Evolutionary conservation across 2,888 invertebrate species (phyloP), one percentile per base, ranked within the genome.

Genomic region (Melitaea athalia): DNA sequence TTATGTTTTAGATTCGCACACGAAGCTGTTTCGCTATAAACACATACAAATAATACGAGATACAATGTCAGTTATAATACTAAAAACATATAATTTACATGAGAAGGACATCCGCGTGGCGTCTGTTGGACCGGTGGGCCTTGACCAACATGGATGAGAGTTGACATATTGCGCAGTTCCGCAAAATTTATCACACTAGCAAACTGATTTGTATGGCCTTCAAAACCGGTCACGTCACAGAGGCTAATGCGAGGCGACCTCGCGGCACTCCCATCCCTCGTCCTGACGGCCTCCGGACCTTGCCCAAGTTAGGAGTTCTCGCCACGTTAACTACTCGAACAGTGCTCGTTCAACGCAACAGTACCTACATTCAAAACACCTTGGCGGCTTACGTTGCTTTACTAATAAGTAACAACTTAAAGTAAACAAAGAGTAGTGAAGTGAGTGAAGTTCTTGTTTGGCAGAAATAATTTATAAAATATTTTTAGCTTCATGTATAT

Each of bases 191-290:
- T 50, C 17, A 17, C 8, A 8, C 17, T 14, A 47, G 7, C 15
- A 15, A 10, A 45, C 8, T 45, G 45, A 10, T 45, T 45, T 10
- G 45, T 11, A 6, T 45, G 45, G 45, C 45, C 45, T 45, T 45
- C 11, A 45, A 45, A 45, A 45, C 45, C 45, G 45, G 45, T 14
- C 38, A 38, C 14, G 45, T 45, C 14, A 12, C 14, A 45, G 45
- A 14, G 45, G 45, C 11, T 45, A 45, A 14, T 45, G 45, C 11
- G 45, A 14, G 45, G 45, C 45, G 45, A 14, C 59, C 59, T 60
- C 45, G 59, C 43, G 45, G 45, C 59, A 43, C 59, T 59, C 43
- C 45, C 45, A 17, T 42, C 59, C 45, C 24, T 15, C 24, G 14
- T 24, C 7, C 14, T 14, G 17, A 7, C 8, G 45, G 12, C 11